These are phyloP conservation scores for Xylophagus ater DNA, from an alignment of 2,888 invertebrate genomes.

Conservation along the genomic window DNA sequence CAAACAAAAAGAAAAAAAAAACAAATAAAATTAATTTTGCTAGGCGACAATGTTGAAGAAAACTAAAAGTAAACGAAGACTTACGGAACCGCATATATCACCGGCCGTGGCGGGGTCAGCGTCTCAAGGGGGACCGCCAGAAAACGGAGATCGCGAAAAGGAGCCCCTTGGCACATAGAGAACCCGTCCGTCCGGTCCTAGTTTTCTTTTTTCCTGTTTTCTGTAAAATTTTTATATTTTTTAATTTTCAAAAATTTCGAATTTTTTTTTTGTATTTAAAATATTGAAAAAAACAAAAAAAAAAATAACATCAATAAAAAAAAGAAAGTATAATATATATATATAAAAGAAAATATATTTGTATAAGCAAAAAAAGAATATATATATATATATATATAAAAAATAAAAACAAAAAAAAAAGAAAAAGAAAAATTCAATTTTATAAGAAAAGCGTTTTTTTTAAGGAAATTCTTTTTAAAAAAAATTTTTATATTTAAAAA, in stretches of 20 bases:
- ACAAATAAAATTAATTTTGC: conserved; percentile 1
- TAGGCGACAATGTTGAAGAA: conserved; percentile 99
- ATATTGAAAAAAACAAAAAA: too few species aligned
- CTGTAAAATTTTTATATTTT: conserved; percentile 30
- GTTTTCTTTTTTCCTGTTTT: conserved; percentile 40
- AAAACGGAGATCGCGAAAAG: conserved; percentile 45
- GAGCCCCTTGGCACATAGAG: conserved; percentile 35
- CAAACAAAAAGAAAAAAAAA: conserved; percentile 1
- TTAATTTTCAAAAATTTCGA: too few species aligned
- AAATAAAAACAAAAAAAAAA: too few species aligned
- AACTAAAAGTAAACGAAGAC: conserved; percentile 94
- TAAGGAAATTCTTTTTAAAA: too few species aligned
- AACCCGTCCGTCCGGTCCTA: conserved; percentile 39
- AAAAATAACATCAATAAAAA: too few species aligned
- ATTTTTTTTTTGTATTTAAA: too few species aligned
- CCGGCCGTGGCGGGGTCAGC: conserved; percentile 33
- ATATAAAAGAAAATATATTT: too few species aligned
- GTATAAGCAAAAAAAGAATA: too few species aligned
- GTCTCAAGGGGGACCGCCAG: conserved; percentile 37
- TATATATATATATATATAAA: too few species aligned
- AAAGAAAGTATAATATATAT: too few species aligned
- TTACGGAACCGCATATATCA: conserved; percentile 69
- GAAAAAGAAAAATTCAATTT: too few species aligned
- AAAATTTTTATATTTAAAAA: conserved; percentile 1
- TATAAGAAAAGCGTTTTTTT: too few species aligned